Evolutionary conservation across 2,888 invertebrate genomes (phyloP), one percentile per base, ranked within the genome.

Genomic region (Rotaria sp.): DNA sequence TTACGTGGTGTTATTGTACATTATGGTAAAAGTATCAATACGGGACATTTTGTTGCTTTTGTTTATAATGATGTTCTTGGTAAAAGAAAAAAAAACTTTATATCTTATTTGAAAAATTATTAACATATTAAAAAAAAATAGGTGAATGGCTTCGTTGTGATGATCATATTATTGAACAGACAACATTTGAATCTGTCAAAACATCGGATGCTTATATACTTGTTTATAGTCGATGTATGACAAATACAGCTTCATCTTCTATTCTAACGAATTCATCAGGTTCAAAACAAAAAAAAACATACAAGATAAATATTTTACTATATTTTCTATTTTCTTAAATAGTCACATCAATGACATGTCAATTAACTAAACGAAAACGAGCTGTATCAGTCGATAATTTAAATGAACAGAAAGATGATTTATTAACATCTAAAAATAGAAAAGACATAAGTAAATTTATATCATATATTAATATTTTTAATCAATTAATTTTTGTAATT

Each of bases 141-240:
- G 75, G 75, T 26, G 75, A 75, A 75, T 75, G 75, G 75, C 38
- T 75, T 75, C 75, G 75, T 41, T 75, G 75, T 45, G 75, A 75
- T 75, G 75, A 75, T 75, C 75, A 75, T 75, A 8, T 75, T 75
- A 45, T 75, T 26, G 75, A 75, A 75, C 38, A 38, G 10, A 75
- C 75, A 75, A 75, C 75, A 26, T 75, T 75, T 41, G 75, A 75
- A 45, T 75, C 75, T 11, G 75, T 75, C 18, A 75, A 75, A 75
- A 75, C 75, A 41, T 38, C 75, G 24, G 75, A 75, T 41, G 75
- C 75, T 26, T 75, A 75, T 26, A 75, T 75, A 45, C 75, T 75
- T 41, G 75, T 75, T 8, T 75, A 75, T 41, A 75, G 75, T 41
- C 75, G 75, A 11, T 75, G 75, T 41, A 45, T 24, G 38, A 3